Evolutionary conservation across 2,797 vertebrate genomes (phyloP), one percentile per base, ranked within the genome.

Genomic region (Chanos chanos): DNA sequence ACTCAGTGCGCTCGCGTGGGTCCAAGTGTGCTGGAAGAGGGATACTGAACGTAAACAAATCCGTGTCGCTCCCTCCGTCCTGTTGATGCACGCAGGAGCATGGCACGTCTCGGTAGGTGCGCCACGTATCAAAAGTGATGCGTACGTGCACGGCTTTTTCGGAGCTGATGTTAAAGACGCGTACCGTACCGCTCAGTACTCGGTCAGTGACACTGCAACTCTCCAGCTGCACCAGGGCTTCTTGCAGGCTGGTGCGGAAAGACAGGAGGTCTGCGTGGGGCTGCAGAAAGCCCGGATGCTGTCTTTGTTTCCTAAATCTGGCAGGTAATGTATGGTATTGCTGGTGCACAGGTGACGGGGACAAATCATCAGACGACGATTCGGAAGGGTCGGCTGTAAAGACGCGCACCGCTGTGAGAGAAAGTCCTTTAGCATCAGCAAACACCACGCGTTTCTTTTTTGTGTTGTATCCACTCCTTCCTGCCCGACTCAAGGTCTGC

Each of bases 401-500:
- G 10, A 87, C 68, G 27, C 76, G 84, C n/a, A 90, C 86, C 0
- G 81, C 83, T 0, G 88, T 86, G 19, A 95, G 82, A 0, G 90
- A 69, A n/a, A 92, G 45, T 12, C 94, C 91, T 54, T 78, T 87
- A 4, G 79, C 64, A 7, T 94, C 93, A 0, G 94, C 91, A 15
- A 95, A 94, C n/a, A 91, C 84, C 0, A 92, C 92, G 0, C 53
- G 82, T 68, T 94, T 94, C 67, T 88, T 91, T 60, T 62, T 76
- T 5, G n/a, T 34, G 1, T 52, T 44, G 7, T 60, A 54, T 50
- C 25, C 15, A 18, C 69, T 39, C 19, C 47, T 76, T 41, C 65
- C 81, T 50, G 89, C 70, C 28, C 49, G 69, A 65, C 84, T 81
- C 25, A n/a, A n/a, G n/a, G n/a, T n/a, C n/a, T n/a, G n/a, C n/a